phyloP scores from a whole-genome alignment of 2,113 vertebrate genomes.

The Erpornis zantholeuca region DNA sequence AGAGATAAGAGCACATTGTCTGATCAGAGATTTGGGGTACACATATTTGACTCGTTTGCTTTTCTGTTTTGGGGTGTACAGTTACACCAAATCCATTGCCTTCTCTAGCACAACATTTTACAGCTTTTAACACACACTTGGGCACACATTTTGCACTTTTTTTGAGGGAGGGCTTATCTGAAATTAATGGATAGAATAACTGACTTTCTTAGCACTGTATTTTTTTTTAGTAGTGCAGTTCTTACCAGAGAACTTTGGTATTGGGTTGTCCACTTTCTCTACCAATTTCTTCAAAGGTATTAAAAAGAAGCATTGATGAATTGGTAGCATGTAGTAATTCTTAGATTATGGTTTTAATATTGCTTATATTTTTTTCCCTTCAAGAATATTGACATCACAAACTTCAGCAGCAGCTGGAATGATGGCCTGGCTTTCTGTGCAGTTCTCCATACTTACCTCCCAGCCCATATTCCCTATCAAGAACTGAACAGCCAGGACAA shows the following conservation, averaged over 20 bases:
- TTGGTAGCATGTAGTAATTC: background rate
- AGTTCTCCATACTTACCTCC: slow-evolving; percentile 93
- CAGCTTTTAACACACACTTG: background rate
- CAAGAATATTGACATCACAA: slow-evolving; percentile 97
- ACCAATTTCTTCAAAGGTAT: background rate
- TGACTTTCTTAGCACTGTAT: background rate
- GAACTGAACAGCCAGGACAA: slow-evolving; percentile 93
- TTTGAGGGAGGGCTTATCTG: background rate
- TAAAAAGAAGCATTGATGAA: background rate
- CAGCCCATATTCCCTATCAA: slow-evolving; percentile 95
- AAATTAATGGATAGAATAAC: background rate
- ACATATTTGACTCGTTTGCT: rapidly evolving
- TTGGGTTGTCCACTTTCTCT: background rate
- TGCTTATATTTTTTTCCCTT: background rate
- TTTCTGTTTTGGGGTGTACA: background rate
- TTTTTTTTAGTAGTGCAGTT: background rate
- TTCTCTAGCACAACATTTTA: background rate
- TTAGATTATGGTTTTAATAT: background rate
- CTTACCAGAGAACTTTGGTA: background rate
- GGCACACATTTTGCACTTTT: background rate
- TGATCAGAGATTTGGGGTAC: background rate
- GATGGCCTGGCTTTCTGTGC: slow-evolving; percentile 96
- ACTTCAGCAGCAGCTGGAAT: slow-evolving; percentile 99
- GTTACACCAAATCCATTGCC: background rate
- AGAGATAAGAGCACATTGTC: background rate